Evolutionary conservation across 2,888 invertebrate species (phyloP), one percentile per base, ranked within the genome.

Genomic region (Scaeva pyrastri): DNA sequence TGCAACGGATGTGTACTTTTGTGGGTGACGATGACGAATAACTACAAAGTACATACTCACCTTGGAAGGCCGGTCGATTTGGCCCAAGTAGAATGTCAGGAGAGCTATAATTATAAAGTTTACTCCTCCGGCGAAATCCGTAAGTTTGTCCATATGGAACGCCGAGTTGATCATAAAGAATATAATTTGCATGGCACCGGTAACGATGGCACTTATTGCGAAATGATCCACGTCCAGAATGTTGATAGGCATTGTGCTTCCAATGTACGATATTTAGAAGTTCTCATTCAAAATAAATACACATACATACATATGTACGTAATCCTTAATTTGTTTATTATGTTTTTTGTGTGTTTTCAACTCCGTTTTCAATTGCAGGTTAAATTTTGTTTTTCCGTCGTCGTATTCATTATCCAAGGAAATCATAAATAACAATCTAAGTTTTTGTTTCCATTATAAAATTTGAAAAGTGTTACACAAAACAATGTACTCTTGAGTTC

Each of bases 41-140:
- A 70, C 31, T 26, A 68, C 39, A 43, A 66, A 52, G 76, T 52
- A n/a, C n/a, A n/a, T n/a, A 90, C 91, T 91, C 92, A 95, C 95
- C 93, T 96, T 95, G 43, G 94, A 91, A 12, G 94, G 93, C 50
- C 94, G 96, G 89, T 95, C 95, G 88, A 95, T 95, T 94, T 97
- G 96, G 14, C 97, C 97, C 52, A 98, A 93, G 90, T 96, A 96
- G 93, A 98, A 97, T 36, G 98, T 98, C 56, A 98, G 93, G 84
- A 98, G 92, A 10, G 98, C 97, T 88, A 98, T 94, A 73, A 97
- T 96, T 88, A 98, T 97, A 92, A 98, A 98, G 93, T 98, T 98
- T 75, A 97, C 96, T 76, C 98, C 98, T 10, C 98, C 97, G 83
- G 98, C 98, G 93, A 98, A 97, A 92, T 98, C 98, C 0, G 98